Evolutionary conservation across 2,113 vertebrate species (phyloP).

Genomic region (Naja naja): DNA sequence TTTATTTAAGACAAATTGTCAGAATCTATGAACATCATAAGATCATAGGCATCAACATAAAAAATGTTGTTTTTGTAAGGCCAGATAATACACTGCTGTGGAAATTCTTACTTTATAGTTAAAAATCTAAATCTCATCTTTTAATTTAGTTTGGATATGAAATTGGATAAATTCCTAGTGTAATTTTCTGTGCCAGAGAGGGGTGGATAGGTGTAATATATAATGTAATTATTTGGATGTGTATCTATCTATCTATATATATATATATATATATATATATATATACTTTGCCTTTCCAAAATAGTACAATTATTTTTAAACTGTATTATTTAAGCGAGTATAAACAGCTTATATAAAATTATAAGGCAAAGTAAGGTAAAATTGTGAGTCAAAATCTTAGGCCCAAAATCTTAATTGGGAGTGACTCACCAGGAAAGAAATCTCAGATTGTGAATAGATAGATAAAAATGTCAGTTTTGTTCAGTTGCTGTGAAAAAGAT

Average conservation of each 20-base stretch:
- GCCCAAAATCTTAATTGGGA: background rate
- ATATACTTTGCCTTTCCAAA: background rate
- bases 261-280: background rate
- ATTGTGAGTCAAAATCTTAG: background rate
- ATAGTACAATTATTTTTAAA: background rate
- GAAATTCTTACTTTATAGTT: background rate
- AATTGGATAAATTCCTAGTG: background rate
- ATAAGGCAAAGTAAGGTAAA: background rate
- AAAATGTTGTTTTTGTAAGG: background rate
- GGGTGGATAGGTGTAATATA: background rate
- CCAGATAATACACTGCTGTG: background rate
- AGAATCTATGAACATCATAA: background rate
- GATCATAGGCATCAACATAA: background rate
- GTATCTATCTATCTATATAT: background rate
- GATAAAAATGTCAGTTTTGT: background rate
- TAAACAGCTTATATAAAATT: background rate
- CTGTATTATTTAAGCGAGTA: background rate
- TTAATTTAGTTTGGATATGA: background rate
- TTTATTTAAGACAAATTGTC: background rate
- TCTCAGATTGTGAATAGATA: background rate
- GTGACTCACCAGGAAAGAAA: background rate
- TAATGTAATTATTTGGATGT: background rate
- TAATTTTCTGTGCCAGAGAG: background rate
- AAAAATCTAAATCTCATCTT: background rate
- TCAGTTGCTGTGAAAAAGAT: background rate